Evolutionary conservation across 2,888 invertebrate genomes (phyloP), one percentile per base, ranked within the genome.

Genomic region (Leptarthrus brevirostris): DNA sequence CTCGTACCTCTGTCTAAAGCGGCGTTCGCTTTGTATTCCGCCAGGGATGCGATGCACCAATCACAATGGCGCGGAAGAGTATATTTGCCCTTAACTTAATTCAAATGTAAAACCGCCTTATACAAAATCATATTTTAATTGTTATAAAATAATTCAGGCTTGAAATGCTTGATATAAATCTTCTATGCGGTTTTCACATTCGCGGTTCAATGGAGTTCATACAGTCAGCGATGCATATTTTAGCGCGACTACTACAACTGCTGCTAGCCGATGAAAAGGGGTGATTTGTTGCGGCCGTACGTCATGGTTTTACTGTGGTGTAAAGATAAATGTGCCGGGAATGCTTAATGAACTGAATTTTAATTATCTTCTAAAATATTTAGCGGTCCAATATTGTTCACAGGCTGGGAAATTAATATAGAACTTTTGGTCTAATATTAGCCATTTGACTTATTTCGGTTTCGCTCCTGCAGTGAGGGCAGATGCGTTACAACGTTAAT

Each of bases 71-170:
- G 26, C 44, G 52, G 26, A 54, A 44, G 47, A 54, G 34, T 36
- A 24, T 52, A 64, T 73, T 52, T 16, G 20, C n/a, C 54, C 54
- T 40, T 40, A 52, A 73, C 53, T 73, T 66, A 66, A 73, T 73
- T 73, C 64, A 73, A 73, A 73, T 73, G 73, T 22, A 40, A 53
- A 64, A 22, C 24, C 24, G 34, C 47, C 52, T 44, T 66, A 40
- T 73, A 66, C 53, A 40, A 70, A 70, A 74, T 74, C 71, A 74
- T 74, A 74, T 56, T 74, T 74, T 74, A 74, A 74, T 74, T 74
- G 70, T 74, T 74, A 74, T 74, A 74, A 70, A 74, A 74, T 70
- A 49, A 70, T 74, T 74, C 58, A 36, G 24, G 69, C 49, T 47
- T 16, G 52, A 52, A 69, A 69, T 69, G 47, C 40, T 69, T 30